These are phyloP conservation scores for Phrynocephalus vlangalii DNA, from an alignment of 2,797 vertebrate species.

Conservation along the genomic window DNA sequence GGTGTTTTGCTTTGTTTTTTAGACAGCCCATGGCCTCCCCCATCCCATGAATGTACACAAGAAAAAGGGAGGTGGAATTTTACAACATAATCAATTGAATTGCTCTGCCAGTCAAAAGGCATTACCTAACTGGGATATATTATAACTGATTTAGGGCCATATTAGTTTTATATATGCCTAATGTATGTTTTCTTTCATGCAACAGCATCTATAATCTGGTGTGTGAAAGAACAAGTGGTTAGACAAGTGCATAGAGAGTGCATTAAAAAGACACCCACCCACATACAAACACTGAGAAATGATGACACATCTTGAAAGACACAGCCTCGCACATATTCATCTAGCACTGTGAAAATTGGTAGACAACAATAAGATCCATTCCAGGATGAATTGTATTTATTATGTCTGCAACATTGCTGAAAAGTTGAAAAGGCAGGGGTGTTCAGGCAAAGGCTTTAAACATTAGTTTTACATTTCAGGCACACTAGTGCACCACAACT, in stretches of 20 bases:
- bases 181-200: neutral
- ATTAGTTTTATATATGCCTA: too few species aligned
- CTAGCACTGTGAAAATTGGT: neutral
- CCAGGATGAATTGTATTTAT: neutral
- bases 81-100: neutral
- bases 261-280: neutral
- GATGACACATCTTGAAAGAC: constrained; percentile 24
- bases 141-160: neutral
- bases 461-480: neutral
- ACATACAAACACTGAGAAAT: constrained; percentile 10
- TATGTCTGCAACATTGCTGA: neutral
- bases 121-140: constrained; percentile 17
- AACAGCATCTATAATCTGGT: neutral
- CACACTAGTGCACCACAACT: neutral
- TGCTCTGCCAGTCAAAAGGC: neutral
- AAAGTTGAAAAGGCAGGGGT: constrained; percentile 1
- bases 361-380: constrained; percentile 16
- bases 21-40: too few species aligned
- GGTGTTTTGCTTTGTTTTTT: too few species aligned
- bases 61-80: too few species aligned
- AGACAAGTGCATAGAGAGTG: neutral
- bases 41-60: neutral
- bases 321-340: neutral
- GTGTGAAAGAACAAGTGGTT: neutral
- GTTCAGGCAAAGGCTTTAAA: neutral